Conservation (phyloP, 2,797 vertebrate species). For the Sarcophilus harrisii region DNA sequence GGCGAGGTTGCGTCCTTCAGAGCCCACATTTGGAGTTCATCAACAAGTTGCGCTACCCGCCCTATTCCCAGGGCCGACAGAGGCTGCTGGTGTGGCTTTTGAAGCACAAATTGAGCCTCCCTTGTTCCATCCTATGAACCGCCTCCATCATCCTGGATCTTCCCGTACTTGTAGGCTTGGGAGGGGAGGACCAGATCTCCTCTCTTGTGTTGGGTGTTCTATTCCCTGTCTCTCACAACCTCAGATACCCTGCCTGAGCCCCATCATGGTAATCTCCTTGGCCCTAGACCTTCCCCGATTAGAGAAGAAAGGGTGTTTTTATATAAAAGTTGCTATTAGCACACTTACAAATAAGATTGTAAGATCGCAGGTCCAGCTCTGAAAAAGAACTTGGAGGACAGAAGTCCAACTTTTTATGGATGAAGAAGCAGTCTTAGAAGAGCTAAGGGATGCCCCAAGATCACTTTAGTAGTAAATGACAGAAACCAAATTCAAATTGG, state of each 20-base stretch:
- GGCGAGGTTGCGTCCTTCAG: slow-evolving; percentile 86
- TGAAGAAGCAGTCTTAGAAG: not conserved
- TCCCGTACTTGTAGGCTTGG: not conserved
- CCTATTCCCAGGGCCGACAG: slow-evolving; percentile 83
- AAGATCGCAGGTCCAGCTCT: not conserved
- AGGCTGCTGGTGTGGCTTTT: slow-evolving; percentile 82
- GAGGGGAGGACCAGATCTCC: not conserved
- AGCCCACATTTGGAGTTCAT: slow-evolving; percentile 85
- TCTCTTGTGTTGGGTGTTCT: not conserved
- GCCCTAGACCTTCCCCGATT: not conserved
- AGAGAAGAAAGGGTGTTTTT: not conserved
- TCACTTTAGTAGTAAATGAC: not conserved
- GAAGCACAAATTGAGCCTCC: slow-evolving; percentile 69
- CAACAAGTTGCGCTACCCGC: slow-evolving; percentile 88
- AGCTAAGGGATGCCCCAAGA: not conserved
- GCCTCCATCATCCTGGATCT: not conserved
- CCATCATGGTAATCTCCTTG: not conserved
- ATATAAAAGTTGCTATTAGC: not conserved
- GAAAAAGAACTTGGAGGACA: not conserved
- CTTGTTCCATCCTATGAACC: slow-evolving; percentile 88
- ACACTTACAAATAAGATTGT: not conserved
- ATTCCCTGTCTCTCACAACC: not conserved
- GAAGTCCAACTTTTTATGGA: not conserved
- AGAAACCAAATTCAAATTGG: not conserved
- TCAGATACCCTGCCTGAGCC: not conserved